These are phyloP conservation scores for Ammospiza maritima DNA, from an alignment of 2,797 vertebrate species.

Conservation along the genomic window DNA sequence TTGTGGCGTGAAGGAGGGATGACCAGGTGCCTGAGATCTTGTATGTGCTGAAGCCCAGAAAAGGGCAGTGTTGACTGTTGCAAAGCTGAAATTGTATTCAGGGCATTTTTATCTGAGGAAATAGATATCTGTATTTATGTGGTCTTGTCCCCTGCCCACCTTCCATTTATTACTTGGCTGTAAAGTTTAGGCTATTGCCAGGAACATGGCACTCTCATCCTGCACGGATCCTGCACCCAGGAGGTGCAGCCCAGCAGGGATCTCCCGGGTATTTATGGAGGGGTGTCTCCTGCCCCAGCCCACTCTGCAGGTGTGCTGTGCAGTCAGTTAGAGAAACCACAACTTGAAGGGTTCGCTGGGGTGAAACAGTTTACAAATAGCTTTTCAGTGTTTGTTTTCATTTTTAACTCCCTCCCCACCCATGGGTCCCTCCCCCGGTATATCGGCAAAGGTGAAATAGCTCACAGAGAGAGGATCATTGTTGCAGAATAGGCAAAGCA, in stretches of 20 bases:
- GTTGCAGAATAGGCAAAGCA: background rate
- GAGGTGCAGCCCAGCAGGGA: background rate
- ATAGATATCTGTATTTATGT: background rate
- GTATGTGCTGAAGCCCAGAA: background rate
- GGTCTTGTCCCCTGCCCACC: background rate
- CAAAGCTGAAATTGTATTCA: background rate
- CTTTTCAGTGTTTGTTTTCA: constrained; percentile 66
- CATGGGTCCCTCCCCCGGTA: accelerated
- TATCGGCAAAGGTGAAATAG: accelerated
- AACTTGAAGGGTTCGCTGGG: constrained; percentile 34
- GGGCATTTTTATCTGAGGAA: background rate
- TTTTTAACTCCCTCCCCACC: constrained; percentile 40
- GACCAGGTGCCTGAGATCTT: background rate
- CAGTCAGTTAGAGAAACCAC: constrained; percentile 66
- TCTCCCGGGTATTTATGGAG: constrained; percentile 39
- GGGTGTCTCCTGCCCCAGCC: constrained; percentile 32
- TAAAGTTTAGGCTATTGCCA: background rate
- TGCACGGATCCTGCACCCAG: background rate
- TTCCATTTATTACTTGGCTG: background rate
- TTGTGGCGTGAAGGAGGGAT: background rate
- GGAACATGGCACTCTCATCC: background rate
- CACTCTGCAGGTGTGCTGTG: constrained; percentile 69
- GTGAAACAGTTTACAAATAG: constrained; percentile 72
- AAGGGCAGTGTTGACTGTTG: background rate
- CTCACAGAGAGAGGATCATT: background rate